Base-by-base conservation (phyloP, 2,797 vertebrate genomes). In the Bufotes viridis region DNA sequence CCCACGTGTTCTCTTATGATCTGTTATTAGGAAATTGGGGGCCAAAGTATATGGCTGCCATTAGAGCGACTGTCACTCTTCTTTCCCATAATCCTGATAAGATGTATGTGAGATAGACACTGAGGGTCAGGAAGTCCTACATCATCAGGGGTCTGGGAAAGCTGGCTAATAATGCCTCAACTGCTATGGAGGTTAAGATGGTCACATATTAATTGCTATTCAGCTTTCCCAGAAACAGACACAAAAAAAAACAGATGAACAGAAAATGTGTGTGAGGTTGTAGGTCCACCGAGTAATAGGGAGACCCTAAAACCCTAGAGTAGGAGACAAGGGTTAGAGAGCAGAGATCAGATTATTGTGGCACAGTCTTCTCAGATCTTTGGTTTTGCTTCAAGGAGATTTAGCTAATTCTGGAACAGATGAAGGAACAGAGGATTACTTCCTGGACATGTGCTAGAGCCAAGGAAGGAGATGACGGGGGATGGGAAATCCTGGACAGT, bases 381-480 rank as follows among this genome's bases (percentile, higher is more conserved):
- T 60, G 63, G 22, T 24, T 76, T 57, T 53, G 24, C 58, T 70
- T n/a, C 63, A n/a, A 85, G 72, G 29, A 51, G 70, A 85, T 85
- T 85, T 76, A 85, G 83, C 83, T 78, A 76, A 78, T 76, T 85
- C 83, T 76, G 72, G 83, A 78, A 85, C 53, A 49, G 72, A 78
- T 5, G 72, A 65, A 69, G 49, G 83, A 65, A 69, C 51, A 42
- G n/a, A 3, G 51, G 63, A 86, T 78, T 78, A 78, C 79, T 86
- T 86, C 74, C 76, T 69, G 65, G 76, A 86, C 72, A 24, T 61
- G n/a, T 49, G 22, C 3, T 15, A 86, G n/a, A 53, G 11, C 22
- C 49, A 69, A 53, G 76, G 84, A 86, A 70, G 84, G 74, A 79
- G 49, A 86, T 26, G 42, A 80, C 42, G 87, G 81, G 87, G 92